Base-by-base conservation (phyloP, 2,797 vertebrate genomes). In the Chrosomus eos region DNA sequence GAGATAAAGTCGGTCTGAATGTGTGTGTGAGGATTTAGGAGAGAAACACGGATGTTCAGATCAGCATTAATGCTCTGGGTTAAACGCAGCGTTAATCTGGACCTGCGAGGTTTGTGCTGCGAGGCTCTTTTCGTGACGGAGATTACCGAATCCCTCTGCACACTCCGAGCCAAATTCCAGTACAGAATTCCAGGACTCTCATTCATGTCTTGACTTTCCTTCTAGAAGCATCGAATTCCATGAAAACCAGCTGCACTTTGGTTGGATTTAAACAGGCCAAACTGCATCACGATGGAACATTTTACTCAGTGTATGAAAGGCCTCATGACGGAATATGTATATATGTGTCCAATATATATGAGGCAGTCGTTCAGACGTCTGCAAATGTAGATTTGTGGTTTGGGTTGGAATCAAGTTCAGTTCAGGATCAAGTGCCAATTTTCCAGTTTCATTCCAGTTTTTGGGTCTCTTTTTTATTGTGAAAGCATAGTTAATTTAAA, bases 101-200 rank as follows among this genome's bases (percentile, higher is more conserved):
- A 80, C 75, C 76, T 53, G 83, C n/a, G 31, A 58, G 83, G 76
- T 73, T 85, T 64, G 76, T 64, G 68, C 55, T 62, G 40, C 31
- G 31, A 64, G 53, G 55, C 68, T 60, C 76, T 80, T 43, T 84
- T 85, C 0, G 38, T 80, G 67, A 58, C 40, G 4, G 67, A 72
- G 67, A 79, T 85, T 80, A 85, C 67, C 26, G 43, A 85, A 80
- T 72, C 67, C 76, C 76, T 80, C 31, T 21, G 23, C 28, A 23
- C 31, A 45, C 75, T 53, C 76, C 79, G 83, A 76, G 83, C 43
- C 76, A 62, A 80, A 53, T 28, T 85, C 83, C 83, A 85, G 55
- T 80, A 40, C 76, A 80, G 76, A 85, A 85, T 85, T 85, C 83
- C 83, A 80, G 77, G 43, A 73, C 83, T 85, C 83, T 80, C 83